phyloP scores from a whole-genome alignment of 2,113 vertebrate genomes.

The Cranoglanis bouderius region DNA sequence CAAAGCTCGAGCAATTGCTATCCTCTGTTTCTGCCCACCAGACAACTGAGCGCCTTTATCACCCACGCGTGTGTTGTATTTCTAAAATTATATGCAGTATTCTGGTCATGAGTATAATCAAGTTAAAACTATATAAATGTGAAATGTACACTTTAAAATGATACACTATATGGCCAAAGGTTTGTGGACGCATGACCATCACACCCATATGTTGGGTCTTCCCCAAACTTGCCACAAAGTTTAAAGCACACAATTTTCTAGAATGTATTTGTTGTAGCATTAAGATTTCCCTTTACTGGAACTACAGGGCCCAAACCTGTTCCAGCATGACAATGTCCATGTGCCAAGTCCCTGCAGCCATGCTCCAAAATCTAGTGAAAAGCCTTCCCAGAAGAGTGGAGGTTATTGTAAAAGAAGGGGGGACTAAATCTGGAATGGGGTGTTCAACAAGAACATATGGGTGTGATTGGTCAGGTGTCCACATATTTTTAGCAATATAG shows the following conservation, averaged over 20 bases:
- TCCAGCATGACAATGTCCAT: not conserved
- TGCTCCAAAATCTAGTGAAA: not conserved
- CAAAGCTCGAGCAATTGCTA: constrained; percentile 84
- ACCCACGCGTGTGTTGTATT: constrained; percentile 81
- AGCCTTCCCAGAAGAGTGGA: not conserved
- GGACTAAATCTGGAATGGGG: not conserved
- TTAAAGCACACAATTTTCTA: not conserved
- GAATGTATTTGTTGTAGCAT: not conserved
- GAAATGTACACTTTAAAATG: not conserved
- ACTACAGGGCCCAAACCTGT: not conserved
- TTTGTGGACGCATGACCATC: not conserved
- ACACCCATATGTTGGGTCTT: too few relatives aligned
- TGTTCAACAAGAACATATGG: not conserved
- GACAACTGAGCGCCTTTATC: constrained; percentile 84
- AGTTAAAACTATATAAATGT: not conserved
- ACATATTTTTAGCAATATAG: not conserved
- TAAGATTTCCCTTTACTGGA: not conserved
- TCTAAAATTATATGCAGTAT: constrained; percentile 64
- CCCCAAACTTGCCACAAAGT: not conserved
- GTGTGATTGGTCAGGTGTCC: not conserved
- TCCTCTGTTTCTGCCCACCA: constrained; percentile 83
- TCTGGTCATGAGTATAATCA: not conserved
- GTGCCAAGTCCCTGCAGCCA: not conserved
- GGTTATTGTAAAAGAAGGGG: not conserved
- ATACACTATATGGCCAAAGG: not conserved